These are phyloP conservation scores for Anhinga anhinga DNA, from an alignment of 2,113 vertebrate species.

Conservation along the genomic window DNA sequence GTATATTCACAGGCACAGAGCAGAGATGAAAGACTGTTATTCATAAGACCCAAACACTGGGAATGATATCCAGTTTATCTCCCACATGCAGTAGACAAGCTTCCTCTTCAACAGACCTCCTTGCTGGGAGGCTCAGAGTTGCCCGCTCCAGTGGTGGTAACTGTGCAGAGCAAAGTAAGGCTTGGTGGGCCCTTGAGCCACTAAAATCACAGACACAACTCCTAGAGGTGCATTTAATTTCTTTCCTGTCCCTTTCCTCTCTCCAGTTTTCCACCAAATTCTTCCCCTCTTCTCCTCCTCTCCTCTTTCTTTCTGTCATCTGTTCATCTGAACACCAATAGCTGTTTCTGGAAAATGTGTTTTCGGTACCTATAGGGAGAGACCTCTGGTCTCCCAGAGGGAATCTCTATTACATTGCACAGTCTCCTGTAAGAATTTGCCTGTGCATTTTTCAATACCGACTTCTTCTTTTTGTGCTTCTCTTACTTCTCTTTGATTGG, in stretches of 20 bases:
- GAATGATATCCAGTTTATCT: neutral
- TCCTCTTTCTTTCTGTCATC: neutral
- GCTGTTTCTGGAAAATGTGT: neutral
- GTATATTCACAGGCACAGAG: neutral
- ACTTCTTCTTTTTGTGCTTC: neutral
- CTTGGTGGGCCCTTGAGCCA: neutral
- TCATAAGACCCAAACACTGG: neutral
- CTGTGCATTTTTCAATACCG: neutral
- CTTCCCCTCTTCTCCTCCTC: neutral
- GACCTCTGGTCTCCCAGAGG: neutral
- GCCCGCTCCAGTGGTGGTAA: rapidly evolving
- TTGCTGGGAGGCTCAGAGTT: neutral
- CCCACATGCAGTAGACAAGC: neutral
- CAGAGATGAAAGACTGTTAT: neutral
- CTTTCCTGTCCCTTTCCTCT: neutral
- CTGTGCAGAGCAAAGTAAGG: neutral
- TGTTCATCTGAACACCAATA: neutral
- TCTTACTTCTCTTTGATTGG: neutral
- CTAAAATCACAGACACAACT: neutral
- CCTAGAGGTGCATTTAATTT: neutral
- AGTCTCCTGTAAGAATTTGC: neutral
- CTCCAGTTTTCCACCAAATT: neutral
- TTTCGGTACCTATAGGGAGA: neutral
- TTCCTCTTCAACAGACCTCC: neutral
- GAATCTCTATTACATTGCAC: neutral